Evolutionary conservation across 2,888 invertebrate genomes (phyloP), one percentile per base, ranked within the genome.

Genomic region (Drosophila rellima): DNA sequence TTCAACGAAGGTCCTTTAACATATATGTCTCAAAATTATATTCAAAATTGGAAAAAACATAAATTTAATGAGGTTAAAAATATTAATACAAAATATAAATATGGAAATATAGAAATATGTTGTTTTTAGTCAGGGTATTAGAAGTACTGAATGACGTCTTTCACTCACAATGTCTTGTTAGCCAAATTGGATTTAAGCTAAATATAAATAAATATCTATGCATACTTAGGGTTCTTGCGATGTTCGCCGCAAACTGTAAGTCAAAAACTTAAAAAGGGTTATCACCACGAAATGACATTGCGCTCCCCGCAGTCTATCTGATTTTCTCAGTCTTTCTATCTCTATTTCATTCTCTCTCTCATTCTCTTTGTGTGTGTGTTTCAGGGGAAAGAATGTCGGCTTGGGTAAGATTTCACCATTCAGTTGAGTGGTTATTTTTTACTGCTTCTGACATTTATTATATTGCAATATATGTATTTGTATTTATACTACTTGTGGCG

Each of bases 381-480:
- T 42, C n/a, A n/a, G n/a, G 10, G 31, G 17, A 11, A 17, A 39
- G 54, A 29, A 35, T 39, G 42, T 20, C 61, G 61, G 37, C 39
- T 51, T 60, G 56, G 29, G 56, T 31, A 80, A 66, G 66, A 70
- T 68, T 68, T 50, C 33, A 51, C 66, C 74, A 76, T 67, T 78
- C 54, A 66, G 26, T 63, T 57, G 42, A 2, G 17, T 68, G 29
- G 2, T 7, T 39, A 26, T 69, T 62, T 65, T 60, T 56, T 33
- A 51, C 54, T 64, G 52, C 54, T 60, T 40, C 29, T 65, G 89
- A 87, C 85, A 74, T 87, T 86, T 89, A 88, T 86, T 86, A 82
- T 84, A 84, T 85, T 89, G 88, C 88, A 54, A 26, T 78, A 80
- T 80, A 71, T 62, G 55, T 68, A 80, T 87, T 73, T 85, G 78